Conservation (phyloP, 2,113 vertebrate genomes). For the Bos indicus region DNA sequence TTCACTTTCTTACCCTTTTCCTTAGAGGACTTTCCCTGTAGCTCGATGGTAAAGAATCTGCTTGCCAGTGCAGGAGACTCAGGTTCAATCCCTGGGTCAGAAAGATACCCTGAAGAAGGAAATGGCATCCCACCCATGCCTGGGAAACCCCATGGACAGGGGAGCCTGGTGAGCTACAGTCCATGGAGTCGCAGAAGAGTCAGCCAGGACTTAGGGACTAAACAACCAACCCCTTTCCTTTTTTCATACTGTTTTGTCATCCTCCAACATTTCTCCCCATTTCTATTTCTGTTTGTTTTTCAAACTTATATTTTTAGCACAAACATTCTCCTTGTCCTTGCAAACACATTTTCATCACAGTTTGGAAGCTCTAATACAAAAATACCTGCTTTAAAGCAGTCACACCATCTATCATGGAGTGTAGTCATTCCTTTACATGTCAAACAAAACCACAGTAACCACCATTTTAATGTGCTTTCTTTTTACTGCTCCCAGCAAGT, state of each 20-base stretch:
- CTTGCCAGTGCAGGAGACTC: neutral
- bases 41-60: fast-evolving
- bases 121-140: neutral
- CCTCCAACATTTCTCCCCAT: neutral
- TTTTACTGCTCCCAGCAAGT: neutral
- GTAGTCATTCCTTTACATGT: neutral
- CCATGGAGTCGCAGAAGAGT: neutral
- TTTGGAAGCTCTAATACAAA: neutral
- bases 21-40: neutral
- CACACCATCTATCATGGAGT: neutral
- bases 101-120: neutral
- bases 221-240: neutral
- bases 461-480: neutral
- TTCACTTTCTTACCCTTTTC: neutral
- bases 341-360: neutral
- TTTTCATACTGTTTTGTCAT: neutral
- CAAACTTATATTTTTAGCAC: neutral
- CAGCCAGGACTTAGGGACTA: neutral
- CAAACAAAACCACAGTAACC: neutral
- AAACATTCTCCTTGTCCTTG: neutral
- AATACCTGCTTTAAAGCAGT: neutral
- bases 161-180: neutral
- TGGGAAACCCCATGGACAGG: neutral
- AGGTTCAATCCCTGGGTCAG: neutral
- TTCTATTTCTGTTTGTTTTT: neutral